A percentile compares a stretch with the other conserved stretches of the same genome.
These are phyloP conservation scores for Apamea epomidion DNA, from an alignment of 2,888 invertebrate genomes.

Conservation along the genomic window DNA sequence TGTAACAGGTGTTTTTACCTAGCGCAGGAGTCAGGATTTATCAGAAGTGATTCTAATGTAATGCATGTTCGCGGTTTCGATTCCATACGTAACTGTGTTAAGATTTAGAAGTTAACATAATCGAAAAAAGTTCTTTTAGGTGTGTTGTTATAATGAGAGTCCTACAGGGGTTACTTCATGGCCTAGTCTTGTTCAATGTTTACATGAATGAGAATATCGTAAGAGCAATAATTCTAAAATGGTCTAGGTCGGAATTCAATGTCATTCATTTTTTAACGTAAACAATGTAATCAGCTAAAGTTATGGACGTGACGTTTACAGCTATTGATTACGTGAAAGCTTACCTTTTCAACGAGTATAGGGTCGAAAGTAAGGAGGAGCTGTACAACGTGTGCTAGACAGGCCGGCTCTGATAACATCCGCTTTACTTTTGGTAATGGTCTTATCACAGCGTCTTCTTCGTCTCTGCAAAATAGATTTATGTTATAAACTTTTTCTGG, in stretches of 20 bases:
- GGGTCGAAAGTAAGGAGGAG: conserved; percentile 99
- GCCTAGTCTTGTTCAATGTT: neutral
- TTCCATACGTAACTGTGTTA: neutral
- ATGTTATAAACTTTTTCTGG: neutral
- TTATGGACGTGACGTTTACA: neutral
- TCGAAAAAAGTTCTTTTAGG: neutral
- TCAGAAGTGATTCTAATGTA: neutral
- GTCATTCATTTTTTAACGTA: neutral
- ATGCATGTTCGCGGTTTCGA: neutral
- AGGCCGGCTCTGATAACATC: conserved; percentile 96
- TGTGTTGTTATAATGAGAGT: neutral
- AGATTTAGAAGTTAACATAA: neutral
- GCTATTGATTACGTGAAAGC: neutral
- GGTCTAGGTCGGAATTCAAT: neutral
- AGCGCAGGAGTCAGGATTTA: neutral
- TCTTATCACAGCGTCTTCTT: conserved; percentile 98
- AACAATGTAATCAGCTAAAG: neutral
- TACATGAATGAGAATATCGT: neutral
- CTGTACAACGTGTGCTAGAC: conserved; percentile 98
- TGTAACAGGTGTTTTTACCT: neutral
- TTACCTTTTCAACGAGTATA: conserved; percentile 96
- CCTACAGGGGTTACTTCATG: neutral
- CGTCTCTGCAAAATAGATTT: conserved; percentile 91
- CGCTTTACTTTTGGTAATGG: conserved; percentile 98
- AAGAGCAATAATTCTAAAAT: neutral